Evolutionary conservation across 2,797 vertebrate genomes (phyloP).

Genomic region (Semaprochilodus insignis): DNA sequence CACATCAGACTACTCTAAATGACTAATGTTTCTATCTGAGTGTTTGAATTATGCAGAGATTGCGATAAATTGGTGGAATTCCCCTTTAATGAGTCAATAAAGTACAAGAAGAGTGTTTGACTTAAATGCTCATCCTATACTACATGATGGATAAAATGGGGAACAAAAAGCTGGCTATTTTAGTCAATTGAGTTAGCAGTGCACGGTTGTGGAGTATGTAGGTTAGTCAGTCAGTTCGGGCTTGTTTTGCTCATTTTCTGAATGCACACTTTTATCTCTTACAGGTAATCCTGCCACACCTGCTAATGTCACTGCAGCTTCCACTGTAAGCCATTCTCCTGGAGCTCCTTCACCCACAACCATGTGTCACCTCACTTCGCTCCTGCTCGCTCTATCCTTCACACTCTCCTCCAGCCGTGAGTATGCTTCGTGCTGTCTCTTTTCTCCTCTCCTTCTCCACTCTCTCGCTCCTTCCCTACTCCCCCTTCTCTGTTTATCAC

Average conservation of each 20-base stretch:
- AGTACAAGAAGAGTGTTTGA: no score
- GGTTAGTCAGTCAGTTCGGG: background rate
- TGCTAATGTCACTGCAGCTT: constrained; percentile 76
- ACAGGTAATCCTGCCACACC: constrained; percentile 69
- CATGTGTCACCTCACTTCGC: constrained; percentile 71
- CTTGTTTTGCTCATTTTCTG: background rate
- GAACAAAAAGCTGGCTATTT: no score
- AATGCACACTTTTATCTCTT: constrained; percentile 23
- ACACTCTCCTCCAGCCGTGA: constrained; percentile 54
- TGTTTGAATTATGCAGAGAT: no score
- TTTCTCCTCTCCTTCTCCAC: background rate
- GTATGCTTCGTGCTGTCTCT: constrained; percentile 28
- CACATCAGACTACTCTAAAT: no score
- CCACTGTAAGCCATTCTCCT: constrained; percentile 68
- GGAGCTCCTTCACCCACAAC: constrained; percentile 70
- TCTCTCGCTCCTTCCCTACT: background rate
- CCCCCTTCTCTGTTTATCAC: constrained; percentile 1
- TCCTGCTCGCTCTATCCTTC: constrained; percentile 72
- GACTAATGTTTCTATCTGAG: no score
- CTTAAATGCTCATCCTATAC: no score
- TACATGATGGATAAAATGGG: no score
- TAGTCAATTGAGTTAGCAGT: background rate
- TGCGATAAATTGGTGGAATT: no score
- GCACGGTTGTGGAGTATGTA: background rate
- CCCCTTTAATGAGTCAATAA: no score